Percentiles rank a stretch among this genome's conserved stretches.
phyloP scores from a whole-genome alignment of 2,888 invertebrate species.

The Drosophila ezoana region DNA sequence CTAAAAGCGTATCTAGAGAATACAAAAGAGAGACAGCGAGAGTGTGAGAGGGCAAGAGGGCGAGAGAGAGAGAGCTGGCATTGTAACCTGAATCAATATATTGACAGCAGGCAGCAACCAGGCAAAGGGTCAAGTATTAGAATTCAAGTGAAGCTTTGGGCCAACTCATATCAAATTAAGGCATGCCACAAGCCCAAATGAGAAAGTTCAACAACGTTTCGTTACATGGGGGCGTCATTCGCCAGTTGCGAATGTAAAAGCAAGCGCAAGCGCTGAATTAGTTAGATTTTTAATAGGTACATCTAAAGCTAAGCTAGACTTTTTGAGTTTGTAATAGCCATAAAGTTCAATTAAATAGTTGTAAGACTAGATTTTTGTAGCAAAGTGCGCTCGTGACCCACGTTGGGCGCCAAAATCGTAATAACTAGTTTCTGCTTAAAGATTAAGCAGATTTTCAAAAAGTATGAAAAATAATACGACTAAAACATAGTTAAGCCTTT shows the following conservation, averaged over 20 bases:
- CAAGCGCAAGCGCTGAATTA: too few species aligned
- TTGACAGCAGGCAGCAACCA: slow-evolving; percentile 12
- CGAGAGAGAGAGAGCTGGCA: background rate
- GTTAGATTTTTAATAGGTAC: too few species aligned
- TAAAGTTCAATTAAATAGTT: too few species aligned
- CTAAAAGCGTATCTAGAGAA: background rate
- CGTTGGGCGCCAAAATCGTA: background rate
- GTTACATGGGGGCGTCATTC: too few species aligned
- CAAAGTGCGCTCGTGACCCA: background rate
- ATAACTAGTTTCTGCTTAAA: background rate
- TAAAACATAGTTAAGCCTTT: too few species aligned
- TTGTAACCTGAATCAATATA: slow-evolving; percentile 41
- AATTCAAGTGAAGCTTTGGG: slow-evolving; percentile 6
- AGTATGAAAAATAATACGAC: too few species aligned
- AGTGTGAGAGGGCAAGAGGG: background rate
- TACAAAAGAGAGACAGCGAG: background rate
- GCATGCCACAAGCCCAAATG: background rate
- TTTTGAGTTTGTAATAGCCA: too few species aligned
- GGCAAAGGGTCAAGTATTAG: slow-evolving; percentile 29
- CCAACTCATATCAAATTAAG: slow-evolving; percentile 6
- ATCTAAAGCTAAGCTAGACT: too few species aligned
- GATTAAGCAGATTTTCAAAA: too few species aligned
- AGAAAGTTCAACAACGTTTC: background rate
- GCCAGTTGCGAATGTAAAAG: too few species aligned
- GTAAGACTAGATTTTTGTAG: too few species aligned